Conservation (phyloP, 2,797 vertebrate species). For the Notoglanidium macrostoma region DNA sequence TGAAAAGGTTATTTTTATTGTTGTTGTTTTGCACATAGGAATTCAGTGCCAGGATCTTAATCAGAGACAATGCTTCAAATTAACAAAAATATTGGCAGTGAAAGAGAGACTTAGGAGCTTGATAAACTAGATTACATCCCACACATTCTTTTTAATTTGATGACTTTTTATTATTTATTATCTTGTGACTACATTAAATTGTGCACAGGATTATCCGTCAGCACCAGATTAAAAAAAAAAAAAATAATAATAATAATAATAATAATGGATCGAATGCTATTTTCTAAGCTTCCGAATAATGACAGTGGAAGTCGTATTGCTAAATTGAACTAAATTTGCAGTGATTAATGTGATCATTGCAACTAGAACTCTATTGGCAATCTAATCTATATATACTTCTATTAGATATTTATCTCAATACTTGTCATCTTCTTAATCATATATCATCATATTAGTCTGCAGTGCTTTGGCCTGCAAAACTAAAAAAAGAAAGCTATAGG, state of each 20-base stretch:
- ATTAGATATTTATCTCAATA: background rate
- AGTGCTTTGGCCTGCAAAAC: conserved; percentile 35
- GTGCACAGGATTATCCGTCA: too few relatives aligned
- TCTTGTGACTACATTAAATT: background rate
- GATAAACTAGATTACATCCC: background rate
- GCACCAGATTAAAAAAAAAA: too few relatives aligned
- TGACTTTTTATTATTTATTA: background rate
- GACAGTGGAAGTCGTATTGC: background rate
- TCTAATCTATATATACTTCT: background rate
- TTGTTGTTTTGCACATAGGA: background rate
- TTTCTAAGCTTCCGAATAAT: background rate
- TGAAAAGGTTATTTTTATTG: too few relatives aligned
- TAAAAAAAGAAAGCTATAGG: conserved; percentile 25
- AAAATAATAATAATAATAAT: background rate
- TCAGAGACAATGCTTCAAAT: background rate
- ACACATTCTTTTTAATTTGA: background rate
- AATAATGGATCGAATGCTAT: background rate
- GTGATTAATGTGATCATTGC: background rate
- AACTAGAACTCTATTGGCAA: background rate
- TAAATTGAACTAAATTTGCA: background rate
- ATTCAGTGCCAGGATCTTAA: background rate
- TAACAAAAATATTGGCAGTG: background rate
- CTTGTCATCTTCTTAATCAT: background rate
- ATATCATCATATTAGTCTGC: background rate
- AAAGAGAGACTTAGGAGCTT: background rate